Conservation (phyloP, 30 jellyfish, hydroid and myxozoan genomes). For the Aurelia sp. region DNA sequence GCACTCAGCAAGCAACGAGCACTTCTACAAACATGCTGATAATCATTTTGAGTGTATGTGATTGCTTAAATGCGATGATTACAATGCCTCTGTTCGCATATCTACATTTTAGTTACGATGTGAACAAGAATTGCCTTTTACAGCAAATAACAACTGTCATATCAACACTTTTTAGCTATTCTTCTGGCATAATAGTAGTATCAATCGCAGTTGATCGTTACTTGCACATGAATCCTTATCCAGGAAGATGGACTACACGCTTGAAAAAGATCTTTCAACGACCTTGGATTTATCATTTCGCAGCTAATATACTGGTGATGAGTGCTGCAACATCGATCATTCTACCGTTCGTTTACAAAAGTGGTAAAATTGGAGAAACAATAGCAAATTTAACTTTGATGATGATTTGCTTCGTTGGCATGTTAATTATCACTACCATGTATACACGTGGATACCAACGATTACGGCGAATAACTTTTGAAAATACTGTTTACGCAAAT, state of each 20-base stretch:
- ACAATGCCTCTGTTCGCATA: too few species aligned
- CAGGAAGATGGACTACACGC: background rate
- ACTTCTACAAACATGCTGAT: too few species aligned
- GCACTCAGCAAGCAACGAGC: too few species aligned
- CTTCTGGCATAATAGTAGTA: background rate
- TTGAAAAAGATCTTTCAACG: background rate
- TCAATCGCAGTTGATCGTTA: slow-evolving; percentile 10
- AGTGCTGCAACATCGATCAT: background rate
- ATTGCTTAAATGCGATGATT: too few species aligned
- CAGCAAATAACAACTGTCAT: background rate
- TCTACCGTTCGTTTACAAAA: background rate
- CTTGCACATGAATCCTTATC: slow-evolving; percentile 22
- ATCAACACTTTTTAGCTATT: background rate
- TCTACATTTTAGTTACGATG: too few species aligned
- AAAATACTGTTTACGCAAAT: background rate
- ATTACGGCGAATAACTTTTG: slow-evolving; percentile 3
- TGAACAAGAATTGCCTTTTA: background rate
- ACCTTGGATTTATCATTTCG: background rate
- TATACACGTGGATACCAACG: background rate
- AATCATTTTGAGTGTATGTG: too few species aligned
- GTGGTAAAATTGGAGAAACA: slow-evolving; percentile 1
- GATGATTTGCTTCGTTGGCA: background rate
- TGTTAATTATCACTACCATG: background rate
- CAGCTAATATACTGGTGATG: background rate
- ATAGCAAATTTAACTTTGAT: background rate